Percentiles rank a stretch among this genome's conserved stretches.
These are phyloP conservation scores for Equus przewalskii DNA, from an alignment of 2,113 vertebrate genomes.

Conservation along the genomic window DNA sequence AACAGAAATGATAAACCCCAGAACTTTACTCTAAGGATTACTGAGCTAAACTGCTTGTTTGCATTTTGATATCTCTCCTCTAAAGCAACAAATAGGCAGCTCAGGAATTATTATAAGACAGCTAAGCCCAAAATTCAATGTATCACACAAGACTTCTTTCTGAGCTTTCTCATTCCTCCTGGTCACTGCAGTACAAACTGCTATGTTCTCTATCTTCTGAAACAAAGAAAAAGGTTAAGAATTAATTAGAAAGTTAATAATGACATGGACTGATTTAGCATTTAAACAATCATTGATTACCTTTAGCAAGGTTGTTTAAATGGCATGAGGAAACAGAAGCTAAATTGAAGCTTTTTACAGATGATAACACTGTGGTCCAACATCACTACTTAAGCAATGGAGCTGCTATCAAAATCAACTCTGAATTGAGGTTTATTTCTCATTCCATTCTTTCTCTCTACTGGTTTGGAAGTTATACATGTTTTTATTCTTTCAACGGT, in stretches of 20 bases:
- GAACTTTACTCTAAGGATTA: neutral
- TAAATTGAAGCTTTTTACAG: neutral
- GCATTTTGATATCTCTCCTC: neutral
- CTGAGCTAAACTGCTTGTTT: neutral
- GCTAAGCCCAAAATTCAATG: neutral
- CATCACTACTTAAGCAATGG: neutral
- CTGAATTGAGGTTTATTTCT: neutral
- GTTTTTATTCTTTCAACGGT: neutral
- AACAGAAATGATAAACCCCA: neutral
- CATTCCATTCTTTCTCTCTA: neutral
- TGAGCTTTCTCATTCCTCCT: neutral
- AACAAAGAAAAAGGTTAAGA: neutral
- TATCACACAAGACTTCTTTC: neutral
- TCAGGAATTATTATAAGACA: neutral
- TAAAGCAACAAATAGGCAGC: neutral
- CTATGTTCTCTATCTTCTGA: neutral
- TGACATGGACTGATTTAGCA: neutral
- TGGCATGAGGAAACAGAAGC: neutral
- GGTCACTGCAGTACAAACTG: neutral
- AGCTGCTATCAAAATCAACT: slow-evolving; percentile 12
- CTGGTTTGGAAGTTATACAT: neutral
- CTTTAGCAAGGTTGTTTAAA: neutral
- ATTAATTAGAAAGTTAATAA: neutral
- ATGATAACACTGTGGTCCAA: neutral
- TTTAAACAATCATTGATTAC: neutral